A percentile compares a stretch with the other conserved stretches of the same genome.
phyloP scores from a whole-genome alignment of 2,797 vertebrate genomes.

The Lutjanus argentimaculatus region DNA sequence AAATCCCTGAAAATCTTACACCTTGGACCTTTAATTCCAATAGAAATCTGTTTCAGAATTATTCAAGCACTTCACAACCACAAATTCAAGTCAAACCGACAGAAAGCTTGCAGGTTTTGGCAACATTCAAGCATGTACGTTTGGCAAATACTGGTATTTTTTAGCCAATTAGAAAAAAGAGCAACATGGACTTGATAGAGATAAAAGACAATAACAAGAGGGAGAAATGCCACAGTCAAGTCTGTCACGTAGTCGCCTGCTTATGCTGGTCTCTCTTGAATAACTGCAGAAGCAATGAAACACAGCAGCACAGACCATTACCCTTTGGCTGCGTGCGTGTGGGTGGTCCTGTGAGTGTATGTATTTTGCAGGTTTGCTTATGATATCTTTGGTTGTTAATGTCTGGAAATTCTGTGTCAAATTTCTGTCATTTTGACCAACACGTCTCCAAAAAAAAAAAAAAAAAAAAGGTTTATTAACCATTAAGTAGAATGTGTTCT shows the following conservation, averaged over 20 bases:
- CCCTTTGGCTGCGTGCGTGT: background rate
- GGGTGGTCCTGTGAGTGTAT: slow-evolving; percentile 8
- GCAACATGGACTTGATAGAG: background rate
- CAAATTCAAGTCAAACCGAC: background rate
- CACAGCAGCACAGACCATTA: slow-evolving; percentile 3
- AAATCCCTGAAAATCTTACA: no score
- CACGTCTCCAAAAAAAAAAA: background rate
- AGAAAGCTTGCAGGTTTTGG: slow-evolving; percentile 17
- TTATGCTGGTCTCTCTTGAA: slow-evolving; percentile 4
- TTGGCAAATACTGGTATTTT: background rate
- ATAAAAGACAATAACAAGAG: background rate
- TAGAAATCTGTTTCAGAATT: background rate
- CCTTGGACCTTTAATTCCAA: background rate
- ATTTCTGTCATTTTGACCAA: background rate
- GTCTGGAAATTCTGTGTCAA: slow-evolving; percentile 4
- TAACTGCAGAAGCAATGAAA: slow-evolving; percentile 2
- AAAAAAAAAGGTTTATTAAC: background rate
- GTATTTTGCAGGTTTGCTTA: slow-evolving; percentile 20
- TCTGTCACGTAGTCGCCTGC: background rate
- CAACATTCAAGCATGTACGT: background rate
- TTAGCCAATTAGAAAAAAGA: slow-evolving; percentile 10
- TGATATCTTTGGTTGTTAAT: background rate
- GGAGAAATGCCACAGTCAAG: background rate
- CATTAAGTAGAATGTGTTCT: background rate
- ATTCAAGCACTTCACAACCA: background rate